These are phyloP conservation scores for Solea solea DNA, from an alignment of 2,113 vertebrate genomes.

Conservation along the genomic window DNA sequence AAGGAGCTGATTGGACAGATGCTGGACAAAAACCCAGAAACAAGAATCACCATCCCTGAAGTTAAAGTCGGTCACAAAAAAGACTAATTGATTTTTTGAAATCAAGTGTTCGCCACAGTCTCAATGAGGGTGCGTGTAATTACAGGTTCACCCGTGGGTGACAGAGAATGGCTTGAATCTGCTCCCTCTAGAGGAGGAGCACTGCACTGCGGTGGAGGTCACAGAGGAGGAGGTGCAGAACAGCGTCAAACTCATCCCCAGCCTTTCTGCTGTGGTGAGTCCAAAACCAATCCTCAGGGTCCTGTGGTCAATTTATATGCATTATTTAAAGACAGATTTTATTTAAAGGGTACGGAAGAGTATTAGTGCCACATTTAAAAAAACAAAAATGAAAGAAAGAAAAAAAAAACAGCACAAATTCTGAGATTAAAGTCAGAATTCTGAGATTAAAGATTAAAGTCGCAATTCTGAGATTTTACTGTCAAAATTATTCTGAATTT, in stretches of 20 bases:
- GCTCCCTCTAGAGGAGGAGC: conserved; percentile 92
- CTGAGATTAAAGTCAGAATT: no score
- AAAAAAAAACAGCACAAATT: no score
- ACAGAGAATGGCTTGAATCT: conserved; percentile 82
- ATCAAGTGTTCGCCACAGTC: not conserved
- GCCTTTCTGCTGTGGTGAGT: conserved; percentile 93
- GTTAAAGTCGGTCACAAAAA: conserved; percentile 86
- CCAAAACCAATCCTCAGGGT: not conserved
- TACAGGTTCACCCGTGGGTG: conserved; percentile 89
- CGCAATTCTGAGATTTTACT: no score
- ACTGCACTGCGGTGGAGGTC: conserved; percentile 91
- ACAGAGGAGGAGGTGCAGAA: conserved; percentile 96
- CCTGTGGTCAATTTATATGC: no score
- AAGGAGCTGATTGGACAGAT: conserved; percentile 88
- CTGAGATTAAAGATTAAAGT: no score
- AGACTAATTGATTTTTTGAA: not conserved
- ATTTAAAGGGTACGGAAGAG: no score
- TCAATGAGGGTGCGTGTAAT: not conserved
- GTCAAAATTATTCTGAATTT: no score
- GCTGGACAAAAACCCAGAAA: conserved; percentile 92
- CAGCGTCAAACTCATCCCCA: conserved; percentile 91
- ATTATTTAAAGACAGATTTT: no score
- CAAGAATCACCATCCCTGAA: conserved; percentile 88
- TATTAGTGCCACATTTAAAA: no score
- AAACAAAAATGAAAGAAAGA: no score